Conservation (phyloP, 2,797 vertebrate genomes). For the Coccyzus lansbergi region DNA sequence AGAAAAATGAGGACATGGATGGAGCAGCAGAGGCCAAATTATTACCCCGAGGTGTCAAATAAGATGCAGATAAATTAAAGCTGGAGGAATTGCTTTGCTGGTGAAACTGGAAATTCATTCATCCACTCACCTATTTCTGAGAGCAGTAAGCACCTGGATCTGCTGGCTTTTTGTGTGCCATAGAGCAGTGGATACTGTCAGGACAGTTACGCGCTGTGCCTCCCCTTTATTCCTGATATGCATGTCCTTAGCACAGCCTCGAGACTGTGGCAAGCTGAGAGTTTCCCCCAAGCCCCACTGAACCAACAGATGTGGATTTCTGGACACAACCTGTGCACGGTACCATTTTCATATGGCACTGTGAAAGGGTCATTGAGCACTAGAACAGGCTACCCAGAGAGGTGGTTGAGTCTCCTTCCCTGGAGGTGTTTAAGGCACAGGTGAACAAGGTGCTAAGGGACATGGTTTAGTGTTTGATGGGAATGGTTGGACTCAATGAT, state of each 20-base stretch:
- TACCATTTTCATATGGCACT: no score
- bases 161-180: neutral
- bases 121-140: neutral
- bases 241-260: neutral
- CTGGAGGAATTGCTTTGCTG: neutral
- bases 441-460: no score
- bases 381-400: no score
- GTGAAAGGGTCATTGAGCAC: no score
- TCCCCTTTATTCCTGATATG: neutral
- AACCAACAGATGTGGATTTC: no score
- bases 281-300: no score
- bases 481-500: no score
- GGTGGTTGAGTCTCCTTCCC: no score
- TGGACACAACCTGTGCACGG: no score
- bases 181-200: neutral
- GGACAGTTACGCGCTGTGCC: neutral
- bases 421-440: no score
- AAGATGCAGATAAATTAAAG: constrained; percentile 42
- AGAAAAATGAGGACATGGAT: neutral
- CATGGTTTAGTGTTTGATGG: no score
- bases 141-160: neutral
- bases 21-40: constrained; percentile 14
- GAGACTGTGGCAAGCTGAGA: no score
- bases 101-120: neutral
- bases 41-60: constrained; percentile 13